A percentile compares a stretch with the other conserved stretches of the same genome.
Evolutionary conservation across 2,888 invertebrate genomes (phyloP).

Genomic region (Creontiades dilutus): DNA sequence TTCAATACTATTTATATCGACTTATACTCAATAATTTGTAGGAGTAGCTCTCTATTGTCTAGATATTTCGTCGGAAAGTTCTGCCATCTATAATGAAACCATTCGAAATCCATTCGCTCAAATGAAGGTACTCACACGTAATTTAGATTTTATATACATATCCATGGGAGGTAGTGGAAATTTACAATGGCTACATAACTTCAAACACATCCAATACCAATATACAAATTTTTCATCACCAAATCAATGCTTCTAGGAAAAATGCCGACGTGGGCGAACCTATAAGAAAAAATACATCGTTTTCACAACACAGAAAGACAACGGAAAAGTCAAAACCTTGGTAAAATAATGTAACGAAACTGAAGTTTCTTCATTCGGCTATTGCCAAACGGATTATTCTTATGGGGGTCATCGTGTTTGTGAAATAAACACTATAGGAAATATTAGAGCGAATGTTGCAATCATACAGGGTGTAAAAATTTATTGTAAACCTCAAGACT

Average conservation of each 20-base stretch:
- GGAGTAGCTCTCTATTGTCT: neutral
- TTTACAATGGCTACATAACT: neutral
- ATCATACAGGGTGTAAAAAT: neutral
- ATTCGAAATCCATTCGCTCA: neutral
- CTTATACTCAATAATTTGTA: neutral
- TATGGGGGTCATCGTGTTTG: neutral
- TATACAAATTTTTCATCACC: constrained; percentile 2
- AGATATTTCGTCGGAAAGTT: neutral
- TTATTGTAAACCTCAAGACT: neutral
- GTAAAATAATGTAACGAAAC: neutral
- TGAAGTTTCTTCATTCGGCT: neutral
- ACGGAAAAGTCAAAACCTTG: neutral
- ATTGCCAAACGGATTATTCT: neutral
- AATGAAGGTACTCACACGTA: neutral
- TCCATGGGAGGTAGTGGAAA: neutral
- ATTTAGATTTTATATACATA: neutral
- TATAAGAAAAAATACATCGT: constrained; percentile 9
- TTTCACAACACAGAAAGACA: neutral
- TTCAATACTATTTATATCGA: constrained; percentile 11
- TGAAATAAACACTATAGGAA: neutral
- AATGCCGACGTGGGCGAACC: neutral
- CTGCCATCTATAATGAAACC: neutral
- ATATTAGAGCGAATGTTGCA: neutral
- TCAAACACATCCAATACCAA: neutral
- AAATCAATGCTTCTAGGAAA: constrained; percentile 19